Conservation (phyloP, 2,113 vertebrate species). For the Laticauda laticaudata region DNA sequence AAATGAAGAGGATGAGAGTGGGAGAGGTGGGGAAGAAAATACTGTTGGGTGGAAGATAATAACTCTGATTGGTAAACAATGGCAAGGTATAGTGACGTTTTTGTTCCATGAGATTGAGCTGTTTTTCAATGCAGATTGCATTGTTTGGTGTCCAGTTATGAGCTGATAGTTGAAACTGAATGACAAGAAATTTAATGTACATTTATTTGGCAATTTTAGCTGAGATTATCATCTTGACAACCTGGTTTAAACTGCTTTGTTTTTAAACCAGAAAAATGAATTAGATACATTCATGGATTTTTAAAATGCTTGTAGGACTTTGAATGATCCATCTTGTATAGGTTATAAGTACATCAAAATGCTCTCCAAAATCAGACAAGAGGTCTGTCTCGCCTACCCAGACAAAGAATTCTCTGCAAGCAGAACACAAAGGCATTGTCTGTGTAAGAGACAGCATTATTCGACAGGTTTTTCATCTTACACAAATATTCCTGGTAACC, state of each 20-base stretch:
- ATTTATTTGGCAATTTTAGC: neutral
- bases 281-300: neutral
- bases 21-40: neutral
- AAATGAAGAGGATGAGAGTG: neutral
- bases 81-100: neutral
- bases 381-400: neutral
- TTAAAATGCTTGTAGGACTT: neutral
- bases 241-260: neutral
- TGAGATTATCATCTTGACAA: neutral
- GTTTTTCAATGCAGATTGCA: neutral
- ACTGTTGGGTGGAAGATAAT: neutral
- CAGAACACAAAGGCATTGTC: neutral
- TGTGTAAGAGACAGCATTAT: neutral
- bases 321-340: neutral
- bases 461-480: neutral
- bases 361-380: neutral
- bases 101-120: neutral
- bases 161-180: neutral
- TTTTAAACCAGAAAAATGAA: neutral
- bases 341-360: neutral
- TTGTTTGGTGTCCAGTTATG: conserved; percentile 6
- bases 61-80: neutral
- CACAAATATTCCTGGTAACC: neutral
- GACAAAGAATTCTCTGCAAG: neutral
- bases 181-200: neutral